A percentile compares a stretch with the other conserved stretches of the same genome.
These are phyloP conservation scores for Clostera curtula DNA, from an alignment of 2,888 invertebrate genomes.

Conservation along the genomic window DNA sequence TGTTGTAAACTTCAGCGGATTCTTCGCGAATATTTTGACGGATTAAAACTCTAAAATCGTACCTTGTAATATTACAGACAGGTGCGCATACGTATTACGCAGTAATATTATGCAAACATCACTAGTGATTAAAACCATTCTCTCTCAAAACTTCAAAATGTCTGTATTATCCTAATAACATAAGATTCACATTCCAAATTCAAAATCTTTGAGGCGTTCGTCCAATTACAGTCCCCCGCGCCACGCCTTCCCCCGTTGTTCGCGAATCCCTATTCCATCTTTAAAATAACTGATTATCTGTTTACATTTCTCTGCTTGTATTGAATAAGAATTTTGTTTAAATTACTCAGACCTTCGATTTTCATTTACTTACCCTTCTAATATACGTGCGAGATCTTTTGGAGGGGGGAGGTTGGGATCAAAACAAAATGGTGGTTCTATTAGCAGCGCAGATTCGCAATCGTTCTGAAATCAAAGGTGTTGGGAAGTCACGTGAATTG, in stretches of 20 bases:
- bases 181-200: constrained; percentile 27
- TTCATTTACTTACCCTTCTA: constrained; percentile 17
- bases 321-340: constrained; percentile 54
- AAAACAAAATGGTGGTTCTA: constrained; percentile 46
- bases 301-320: constrained; percentile 66
- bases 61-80: no score
- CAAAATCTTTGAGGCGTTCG: constrained; percentile 48
- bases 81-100: no score
- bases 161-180: no score
- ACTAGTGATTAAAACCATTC: no score
- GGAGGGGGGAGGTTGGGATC: constrained; percentile 22
- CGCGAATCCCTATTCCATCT: constrained; percentile 54
- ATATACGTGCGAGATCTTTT: constrained; percentile 10
- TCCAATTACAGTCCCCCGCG: constrained; percentile 39
- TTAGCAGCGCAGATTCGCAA: constrained; percentile 53
- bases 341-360: constrained; percentile 34
- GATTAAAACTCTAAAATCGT: no score
- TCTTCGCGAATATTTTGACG: no score
- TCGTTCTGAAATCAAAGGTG: constrained; percentile 53
- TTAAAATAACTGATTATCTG: constrained; percentile 69
- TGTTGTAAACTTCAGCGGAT: no score
- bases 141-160: no score
- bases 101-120: no score
- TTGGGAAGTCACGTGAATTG: constrained; percentile 47
- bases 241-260: constrained; percentile 23